These are phyloP conservation scores for Saguinus midas DNA, from an alignment of 2,113 vertebrate genomes.

Conservation along the genomic window DNA sequence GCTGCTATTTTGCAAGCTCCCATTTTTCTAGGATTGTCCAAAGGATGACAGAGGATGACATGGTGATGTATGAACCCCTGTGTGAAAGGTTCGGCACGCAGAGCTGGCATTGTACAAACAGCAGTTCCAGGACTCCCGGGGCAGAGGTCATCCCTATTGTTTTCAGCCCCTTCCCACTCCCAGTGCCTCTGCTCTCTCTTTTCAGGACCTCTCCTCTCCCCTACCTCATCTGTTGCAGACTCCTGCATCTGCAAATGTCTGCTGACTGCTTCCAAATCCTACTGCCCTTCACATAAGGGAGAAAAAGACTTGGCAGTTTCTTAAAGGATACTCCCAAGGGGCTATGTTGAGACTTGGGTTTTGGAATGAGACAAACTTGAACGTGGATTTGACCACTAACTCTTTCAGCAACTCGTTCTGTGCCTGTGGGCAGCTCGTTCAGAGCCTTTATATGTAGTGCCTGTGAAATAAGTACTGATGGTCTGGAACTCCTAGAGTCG, in stretches of 20 bases:
- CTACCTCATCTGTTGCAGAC: background rate
- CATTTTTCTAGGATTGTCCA: background rate
- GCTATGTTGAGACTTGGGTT: background rate
- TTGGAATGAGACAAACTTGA: background rate
- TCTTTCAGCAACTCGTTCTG: background rate
- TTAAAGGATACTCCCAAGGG: background rate
- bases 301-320: background rate
- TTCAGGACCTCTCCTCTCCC: too few species aligned
- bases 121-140: accelerated
- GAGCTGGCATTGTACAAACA: too few species aligned
- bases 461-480: background rate
- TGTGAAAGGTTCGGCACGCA: accelerated
- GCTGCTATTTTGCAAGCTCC: background rate
- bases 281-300: background rate
- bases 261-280: background rate
- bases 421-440: background rate
- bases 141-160: accelerated
- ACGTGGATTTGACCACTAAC: background rate
- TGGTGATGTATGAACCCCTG: background rate
- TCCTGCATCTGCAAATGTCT: background rate
- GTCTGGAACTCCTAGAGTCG: background rate
- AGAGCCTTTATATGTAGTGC: background rate
- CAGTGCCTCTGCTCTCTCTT: background rate
- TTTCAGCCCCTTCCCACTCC: background rate
- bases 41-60: background rate